phyloP scores from a whole-genome alignment of 2,888 invertebrate species.

The Heliconius aoede region DNA sequence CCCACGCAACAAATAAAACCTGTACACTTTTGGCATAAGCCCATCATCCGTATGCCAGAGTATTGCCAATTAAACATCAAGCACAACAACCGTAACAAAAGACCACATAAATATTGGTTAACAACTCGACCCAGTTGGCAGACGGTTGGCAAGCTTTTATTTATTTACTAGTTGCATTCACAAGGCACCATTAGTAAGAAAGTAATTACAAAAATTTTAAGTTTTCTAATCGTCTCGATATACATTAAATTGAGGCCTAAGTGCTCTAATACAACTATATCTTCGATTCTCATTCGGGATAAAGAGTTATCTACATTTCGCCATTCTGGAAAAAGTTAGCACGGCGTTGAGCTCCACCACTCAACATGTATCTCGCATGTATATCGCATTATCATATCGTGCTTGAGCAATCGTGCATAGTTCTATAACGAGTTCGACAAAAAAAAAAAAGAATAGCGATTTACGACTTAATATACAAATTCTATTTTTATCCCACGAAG shows the following conservation, averaged over 20 bases:
- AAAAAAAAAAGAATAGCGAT: too few species aligned
- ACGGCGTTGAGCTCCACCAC: neutral
- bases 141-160: slow-evolving; percentile 26
- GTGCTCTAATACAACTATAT: too few species aligned
- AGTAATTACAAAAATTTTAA: too few species aligned
- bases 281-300: too few species aligned
- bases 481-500: neutral
- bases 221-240: too few species aligned
- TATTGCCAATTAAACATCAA: slow-evolving; percentile 13
- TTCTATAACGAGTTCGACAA: too few species aligned
- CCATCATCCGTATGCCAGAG: neutral
- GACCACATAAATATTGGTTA: slow-evolving; percentile 27
- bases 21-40: neutral
- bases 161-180: too few species aligned
- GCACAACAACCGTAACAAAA: slow-evolving; percentile 18
- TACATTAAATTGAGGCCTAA: too few species aligned
- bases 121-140: slow-evolving; percentile 34
- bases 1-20: neutral
- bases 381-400: neutral
- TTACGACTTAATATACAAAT: neutral
- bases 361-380: too few species aligned
- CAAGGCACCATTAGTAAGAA: too few species aligned
- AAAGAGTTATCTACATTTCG: too few species aligned
- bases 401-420: neutral
- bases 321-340: neutral